phyloP scores from a whole-genome alignment of 2,888 invertebrate species.

The Apamea epomidion region DNA sequence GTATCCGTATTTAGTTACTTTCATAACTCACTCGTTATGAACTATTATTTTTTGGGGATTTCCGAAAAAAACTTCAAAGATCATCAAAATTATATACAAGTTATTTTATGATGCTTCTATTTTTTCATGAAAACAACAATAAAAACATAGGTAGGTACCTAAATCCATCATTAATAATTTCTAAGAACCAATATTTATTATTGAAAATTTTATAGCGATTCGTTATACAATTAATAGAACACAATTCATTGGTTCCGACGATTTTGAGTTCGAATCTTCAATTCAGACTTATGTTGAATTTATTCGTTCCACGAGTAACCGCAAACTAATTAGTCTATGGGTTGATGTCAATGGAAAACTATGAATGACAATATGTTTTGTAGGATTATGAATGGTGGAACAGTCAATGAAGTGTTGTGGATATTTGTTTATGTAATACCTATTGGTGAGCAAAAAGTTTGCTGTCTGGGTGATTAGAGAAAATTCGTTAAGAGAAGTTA shows the following conservation, averaged over 20 bases:
- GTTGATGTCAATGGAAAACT: constrained; percentile 34
- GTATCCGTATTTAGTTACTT: background rate
- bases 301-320: constrained; percentile 58
- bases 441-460: background rate
- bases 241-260: constrained; percentile 74
- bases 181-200: constrained; percentile 73
- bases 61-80: background rate
- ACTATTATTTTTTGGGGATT: background rate
- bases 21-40: background rate
- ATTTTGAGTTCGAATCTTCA: constrained; percentile 61
- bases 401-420: constrained; percentile 12
- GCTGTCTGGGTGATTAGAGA: background rate
- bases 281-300: constrained; percentile 53
- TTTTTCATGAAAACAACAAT: constrained; percentile 34
- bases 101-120: constrained; percentile 37
- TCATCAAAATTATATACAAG: background rate
- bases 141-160: constrained; percentile 44
- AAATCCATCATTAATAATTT: constrained; percentile 65
- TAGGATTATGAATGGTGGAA: constrained; percentile 38
- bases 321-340: constrained; percentile 62
- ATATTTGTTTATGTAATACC: background rate
- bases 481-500: background rate
- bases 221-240: constrained; percentile 66
- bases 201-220: constrained; percentile 64
- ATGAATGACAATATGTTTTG: constrained; percentile 40